Evolutionary conservation across 2,888 invertebrate species (phyloP), one percentile per base, ranked within the genome.

Genomic region (Drosophila paucipuncta): DNA sequence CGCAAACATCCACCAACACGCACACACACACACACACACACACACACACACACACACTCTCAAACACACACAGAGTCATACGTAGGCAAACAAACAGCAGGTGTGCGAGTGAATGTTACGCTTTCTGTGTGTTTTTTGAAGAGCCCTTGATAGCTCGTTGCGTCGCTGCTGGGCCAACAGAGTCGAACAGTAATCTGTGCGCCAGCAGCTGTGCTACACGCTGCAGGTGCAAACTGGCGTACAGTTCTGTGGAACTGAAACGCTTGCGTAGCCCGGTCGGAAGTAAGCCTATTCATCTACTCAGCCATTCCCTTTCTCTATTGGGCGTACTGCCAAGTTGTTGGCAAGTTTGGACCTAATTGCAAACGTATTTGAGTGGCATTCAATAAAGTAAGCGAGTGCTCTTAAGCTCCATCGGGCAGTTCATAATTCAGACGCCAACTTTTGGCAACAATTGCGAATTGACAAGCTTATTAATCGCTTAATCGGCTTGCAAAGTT

Each of bases 401-500:
- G 47, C 55, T 58, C 60, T 59, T 82, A 73, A 80, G 63, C 68
- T 65, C 50, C 60, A 55, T 57, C 59, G 73, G 73, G 55, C 73
- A 85, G 85, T 88, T 87, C 83, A 88, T 88, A 88, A 89, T 71
- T 88, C 71, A 76, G 74, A 70, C 76, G 78, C 60, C 78, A 89
- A 86, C 85, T 75, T 85, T 69, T 78, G 87, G 80, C 75, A 81
- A 87, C 89, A 89, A 87, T 87, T 78, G 83, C 76, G 80, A 88
- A 87, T 87, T 87, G 87, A 88, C 87, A 89, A 88, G 89, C 87
- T 89, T 85, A 89, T 89, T 88, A 88, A 88, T 88, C 87, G 89
- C 83, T 76, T 89, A 88, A 88, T 89, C 87, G 89, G 85, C 89
- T 89, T 89, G 85, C 76, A 83, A 89, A 89, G 82, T 89, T 82